phyloP scores from a whole-genome alignment of 2,797 vertebrate species.

The Scarus forsteni region DNA sequence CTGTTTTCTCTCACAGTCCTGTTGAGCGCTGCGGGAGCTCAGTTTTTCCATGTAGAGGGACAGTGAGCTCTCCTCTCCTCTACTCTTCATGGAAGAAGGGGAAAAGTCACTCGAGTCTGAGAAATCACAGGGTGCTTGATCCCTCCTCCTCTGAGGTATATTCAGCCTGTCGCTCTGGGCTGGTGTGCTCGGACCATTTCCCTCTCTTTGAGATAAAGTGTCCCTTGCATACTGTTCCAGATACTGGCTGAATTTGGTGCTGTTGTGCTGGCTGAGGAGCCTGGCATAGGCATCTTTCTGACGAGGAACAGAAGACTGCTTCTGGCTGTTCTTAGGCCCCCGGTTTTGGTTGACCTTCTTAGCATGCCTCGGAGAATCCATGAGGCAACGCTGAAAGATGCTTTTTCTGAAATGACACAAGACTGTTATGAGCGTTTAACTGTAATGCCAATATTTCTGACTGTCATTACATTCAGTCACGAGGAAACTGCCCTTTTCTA shows the following conservation, averaged over 20 bases:
- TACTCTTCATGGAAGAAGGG: slow-evolving; percentile 69
- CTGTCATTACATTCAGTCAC: no score
- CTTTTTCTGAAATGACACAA: slow-evolving; percentile 26
- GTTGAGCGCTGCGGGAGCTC: slow-evolving; percentile 41
- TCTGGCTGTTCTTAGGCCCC: slow-evolving; percentile 73
- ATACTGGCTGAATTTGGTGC: slow-evolving; percentile 85
- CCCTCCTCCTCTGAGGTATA: slow-evolving; percentile 64
- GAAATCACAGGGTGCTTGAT: slow-evolving; percentile 63
- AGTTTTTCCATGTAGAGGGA: slow-evolving; percentile 77
- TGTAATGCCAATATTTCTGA: no score
- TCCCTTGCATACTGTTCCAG: slow-evolving; percentile 84
- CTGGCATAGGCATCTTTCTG: slow-evolving; percentile 89
- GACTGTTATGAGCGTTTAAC: not conserved
- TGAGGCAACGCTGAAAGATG: slow-evolving; percentile 49
- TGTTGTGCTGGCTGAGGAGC: slow-evolving; percentile 89
- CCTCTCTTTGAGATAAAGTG: slow-evolving; percentile 77
- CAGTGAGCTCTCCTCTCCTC: slow-evolving; percentile 72
- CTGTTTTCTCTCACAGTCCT: slow-evolving; percentile 54
- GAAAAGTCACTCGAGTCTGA: slow-evolving; percentile 76
- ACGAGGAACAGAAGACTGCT: slow-evolving; percentile 57
- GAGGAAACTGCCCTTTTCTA: no score
- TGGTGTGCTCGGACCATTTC: slow-evolving; percentile 47
- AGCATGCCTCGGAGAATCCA: slow-evolving; percentile 82
- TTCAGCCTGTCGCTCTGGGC: slow-evolving; percentile 66
- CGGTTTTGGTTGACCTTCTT: slow-evolving; percentile 65